A percentile compares a stretch with the other conserved stretches of the same genome.
These are phyloP conservation scores for Danio albolineatus DNA, from an alignment of 2,797 vertebrate genomes.

Conservation along the genomic window DNA sequence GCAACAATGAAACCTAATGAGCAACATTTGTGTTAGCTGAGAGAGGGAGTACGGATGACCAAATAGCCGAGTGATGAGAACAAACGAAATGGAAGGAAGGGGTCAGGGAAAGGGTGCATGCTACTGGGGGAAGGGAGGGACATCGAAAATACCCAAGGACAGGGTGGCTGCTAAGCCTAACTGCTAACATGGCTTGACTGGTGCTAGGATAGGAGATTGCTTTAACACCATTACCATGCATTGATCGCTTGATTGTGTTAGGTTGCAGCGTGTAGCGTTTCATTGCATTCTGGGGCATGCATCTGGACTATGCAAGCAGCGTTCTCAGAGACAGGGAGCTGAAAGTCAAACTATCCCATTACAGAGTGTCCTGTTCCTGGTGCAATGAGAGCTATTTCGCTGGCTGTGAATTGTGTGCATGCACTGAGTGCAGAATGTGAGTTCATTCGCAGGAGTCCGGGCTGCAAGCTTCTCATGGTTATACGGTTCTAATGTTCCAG, in stretches of 20 bases:
- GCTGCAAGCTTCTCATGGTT: conserved; percentile 29
- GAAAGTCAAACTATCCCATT: conserved; percentile 50
- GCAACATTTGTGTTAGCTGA: conserved; percentile 50
- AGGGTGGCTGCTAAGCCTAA: conserved; percentile 32
- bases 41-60: conserved; percentile 57
- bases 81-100: conserved; percentile 23
- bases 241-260: conserved; percentile 25
- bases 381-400: conserved; percentile 40
- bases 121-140: conserved; percentile 23
- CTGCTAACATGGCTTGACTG: conserved; percentile 23
- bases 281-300: conserved; percentile 46
- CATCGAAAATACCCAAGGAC: background rate
- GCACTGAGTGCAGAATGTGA: conserved; percentile 1
- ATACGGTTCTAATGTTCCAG: conserved; percentile 15
- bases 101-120: conserved; percentile 37
- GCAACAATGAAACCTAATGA: conserved; percentile 46
- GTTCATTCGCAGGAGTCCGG: conserved; percentile 10
- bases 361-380: conserved; percentile 40
- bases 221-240: conserved; percentile 48
- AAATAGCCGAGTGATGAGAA: conserved; percentile 38
- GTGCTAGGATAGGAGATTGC: conserved; percentile 31
- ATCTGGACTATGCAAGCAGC: conserved; percentile 43
- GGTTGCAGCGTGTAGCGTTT: conserved; percentile 28
- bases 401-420: conserved; percentile 29
- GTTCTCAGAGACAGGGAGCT: conserved; percentile 5